These are phyloP conservation scores for Conus betulinus DNA, from an alignment of 1,140 invertebrate species.

Conservation along the genomic window DNA sequence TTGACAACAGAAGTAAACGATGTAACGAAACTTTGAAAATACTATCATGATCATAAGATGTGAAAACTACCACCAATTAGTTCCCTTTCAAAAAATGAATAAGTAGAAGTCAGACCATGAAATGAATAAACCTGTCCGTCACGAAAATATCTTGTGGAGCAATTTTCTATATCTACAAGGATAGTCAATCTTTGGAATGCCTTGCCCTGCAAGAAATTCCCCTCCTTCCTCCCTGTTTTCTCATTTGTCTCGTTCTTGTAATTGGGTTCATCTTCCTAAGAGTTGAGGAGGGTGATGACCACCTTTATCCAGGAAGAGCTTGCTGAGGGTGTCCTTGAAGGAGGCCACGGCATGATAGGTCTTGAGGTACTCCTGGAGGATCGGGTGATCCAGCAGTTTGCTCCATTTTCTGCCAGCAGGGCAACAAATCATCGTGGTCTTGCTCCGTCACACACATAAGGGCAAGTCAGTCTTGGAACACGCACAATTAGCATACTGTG, in stretches of 20 bases:
- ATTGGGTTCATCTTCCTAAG: neutral
- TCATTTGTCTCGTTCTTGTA: neutral
- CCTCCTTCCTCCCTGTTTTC: no score
- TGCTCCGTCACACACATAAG: neutral
- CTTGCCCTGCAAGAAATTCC: neutral
- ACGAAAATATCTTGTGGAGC: no score
- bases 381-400: slow-evolving; percentile 57
- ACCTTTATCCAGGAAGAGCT: slow-evolving; percentile 71
- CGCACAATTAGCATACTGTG: no score
- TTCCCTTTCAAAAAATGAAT: no score
- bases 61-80: no score
- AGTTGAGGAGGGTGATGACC: neutral
- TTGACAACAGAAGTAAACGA: no score
- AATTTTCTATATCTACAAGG: no score
- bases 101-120: no score
- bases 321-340: slow-evolving; percentile 68
- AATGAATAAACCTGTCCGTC: no score
- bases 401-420: slow-evolving; percentile 44
- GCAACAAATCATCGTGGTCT: neutral
- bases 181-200: neutral
- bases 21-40: no score
- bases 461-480: no score
- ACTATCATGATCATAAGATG: no score
- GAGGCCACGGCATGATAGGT: slow-evolving; percentile 63
- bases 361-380: slow-evolving; percentile 69